Base-by-base conservation (phyloP, 2,888 invertebrate species). In the Allacma fusca region DNA sequence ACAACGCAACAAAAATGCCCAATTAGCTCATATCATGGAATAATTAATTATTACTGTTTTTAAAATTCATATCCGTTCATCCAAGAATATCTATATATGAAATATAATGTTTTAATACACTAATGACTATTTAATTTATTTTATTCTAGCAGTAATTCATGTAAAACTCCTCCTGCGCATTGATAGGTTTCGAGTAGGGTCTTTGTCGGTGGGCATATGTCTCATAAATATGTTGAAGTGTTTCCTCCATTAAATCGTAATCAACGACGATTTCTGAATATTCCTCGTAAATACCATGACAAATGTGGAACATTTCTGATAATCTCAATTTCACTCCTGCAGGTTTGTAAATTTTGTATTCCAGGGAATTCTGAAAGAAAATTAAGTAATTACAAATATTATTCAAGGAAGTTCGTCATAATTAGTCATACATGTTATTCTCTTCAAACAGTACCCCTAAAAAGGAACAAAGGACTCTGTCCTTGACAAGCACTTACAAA, bases 121-220 rank as follows among this genome's bases (percentile, higher is more conserved):
- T n/a, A n/a, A n/a, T n/a, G n/a, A n/a, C n/a, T n/a, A n/a, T n/a
- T n/a, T n/a, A n/a, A n/a, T n/a, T n/a, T n/a, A 50, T n/a, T 19
- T 12, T 50, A 12, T 57, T n/a, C 64, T 34, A 75, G 62, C 62
- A 76, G n/a, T 59, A 70, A 4, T 19, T 57, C 12, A 40, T 12
- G 40, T 57, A 76, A 62, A 76, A 76, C 34, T 76, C 76, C 29
- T 76, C 76, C 21, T 34, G 7, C 1, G 69, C 64, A 12, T 9
- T 23, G 9, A 19, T 69, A 0, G 70, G 59, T 23, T 44, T 57
- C 1, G 26, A 68, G 40, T 59, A 76, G 13, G 67, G 68, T 40
- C 50, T 12, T 43, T 76, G 76, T 26, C 69, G 34, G 1, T 19
- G 50, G 13, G 76, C 76, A 62, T 57, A 62, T 9, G 9, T 21